phyloP scores from a whole-genome alignment of 2,113 vertebrate genomes.

The Numenius arquata region DNA sequence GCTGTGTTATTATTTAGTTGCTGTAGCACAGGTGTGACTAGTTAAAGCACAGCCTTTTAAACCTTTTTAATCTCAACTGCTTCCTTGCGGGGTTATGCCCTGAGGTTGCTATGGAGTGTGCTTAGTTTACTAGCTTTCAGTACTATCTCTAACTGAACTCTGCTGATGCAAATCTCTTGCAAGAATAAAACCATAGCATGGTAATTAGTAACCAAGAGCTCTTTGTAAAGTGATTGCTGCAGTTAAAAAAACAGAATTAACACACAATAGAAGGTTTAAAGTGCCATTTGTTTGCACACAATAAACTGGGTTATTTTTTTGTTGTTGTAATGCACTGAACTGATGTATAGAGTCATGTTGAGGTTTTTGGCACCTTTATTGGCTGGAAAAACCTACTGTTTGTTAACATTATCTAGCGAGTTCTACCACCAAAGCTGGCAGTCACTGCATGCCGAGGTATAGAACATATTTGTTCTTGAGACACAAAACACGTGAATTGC shows the following conservation, averaged over 20 bases:
- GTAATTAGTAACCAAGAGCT: slow-evolving; percentile 14
- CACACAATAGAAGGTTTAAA: background rate
- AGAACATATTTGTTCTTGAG: background rate
- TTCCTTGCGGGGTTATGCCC: background rate
- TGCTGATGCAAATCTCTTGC: background rate
- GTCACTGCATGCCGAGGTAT: background rate
- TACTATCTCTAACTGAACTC: background rate
- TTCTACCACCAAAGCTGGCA: background rate
- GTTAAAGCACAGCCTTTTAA: background rate
- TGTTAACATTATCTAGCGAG: background rate
- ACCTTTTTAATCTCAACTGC: background rate
- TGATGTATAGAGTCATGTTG: background rate
- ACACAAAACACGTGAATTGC: background rate
- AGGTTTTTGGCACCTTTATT: background rate
- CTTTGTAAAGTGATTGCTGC: background rate
- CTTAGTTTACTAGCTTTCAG: background rate
- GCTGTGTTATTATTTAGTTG: background rate
- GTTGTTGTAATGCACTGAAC: background rate
- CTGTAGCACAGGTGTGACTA: background rate
- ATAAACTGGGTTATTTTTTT: background rate
- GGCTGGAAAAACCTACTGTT: background rate
- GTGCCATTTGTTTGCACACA: background rate
- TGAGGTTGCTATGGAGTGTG: background rate
- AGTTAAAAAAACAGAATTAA: background rate
- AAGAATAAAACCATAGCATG: background rate